A percentile compares a stretch with the other conserved stretches of the same genome.
Conservation (phyloP, 1,140 invertebrate genomes). For the Drosophila yakuba region DNA sequence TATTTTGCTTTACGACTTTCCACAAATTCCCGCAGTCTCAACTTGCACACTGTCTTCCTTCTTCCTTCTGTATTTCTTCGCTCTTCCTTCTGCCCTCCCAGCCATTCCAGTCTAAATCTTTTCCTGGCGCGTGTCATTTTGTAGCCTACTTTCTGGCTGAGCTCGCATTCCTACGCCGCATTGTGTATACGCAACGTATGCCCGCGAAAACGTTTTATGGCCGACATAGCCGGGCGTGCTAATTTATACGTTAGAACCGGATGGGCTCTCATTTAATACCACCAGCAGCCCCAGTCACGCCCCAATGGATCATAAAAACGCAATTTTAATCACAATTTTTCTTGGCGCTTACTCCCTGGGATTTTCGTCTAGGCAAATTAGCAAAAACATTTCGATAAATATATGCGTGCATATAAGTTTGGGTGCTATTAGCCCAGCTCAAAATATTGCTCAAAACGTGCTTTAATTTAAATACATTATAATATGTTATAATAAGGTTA, state of each 20-base stretch:
- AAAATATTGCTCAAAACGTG: not conserved
- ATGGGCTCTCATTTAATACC: slow-evolving; percentile 53
- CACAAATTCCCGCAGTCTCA: slow-evolving; percentile 61
- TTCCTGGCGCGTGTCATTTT: slow-evolving; percentile 71
- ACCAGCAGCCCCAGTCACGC: slow-evolving; percentile 58
- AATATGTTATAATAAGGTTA: no score
- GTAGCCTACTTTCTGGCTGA: slow-evolving; percentile 58
- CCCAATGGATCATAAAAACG: slow-evolving; percentile 70
- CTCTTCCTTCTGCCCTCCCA: not conserved
- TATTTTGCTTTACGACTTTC: slow-evolving; percentile 78
- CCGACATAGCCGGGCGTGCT: slow-evolving; percentile 57
- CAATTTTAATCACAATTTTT: slow-evolving; percentile 78
- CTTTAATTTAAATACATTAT: not conserved
- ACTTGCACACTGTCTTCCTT: slow-evolving; percentile 20
- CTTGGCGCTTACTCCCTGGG: slow-evolving; percentile 37
- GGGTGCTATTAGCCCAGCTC: no score
- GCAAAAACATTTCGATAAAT: slow-evolving; percentile 18
- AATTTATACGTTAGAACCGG: slow-evolving; percentile 67
- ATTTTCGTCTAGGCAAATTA: slow-evolving; percentile 53
- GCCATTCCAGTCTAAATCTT: slow-evolving; percentile 16
- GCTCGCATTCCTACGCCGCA: slow-evolving; percentile 27
- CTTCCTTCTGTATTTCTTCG: not conserved
- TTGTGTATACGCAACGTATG: slow-evolving; percentile 60
- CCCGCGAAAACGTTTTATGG: slow-evolving; percentile 74
- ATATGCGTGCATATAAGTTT: not conserved